phyloP scores from a whole-genome alignment of 1,140 invertebrate genomes.

The Pseudomyrmex pallidus region DNA sequence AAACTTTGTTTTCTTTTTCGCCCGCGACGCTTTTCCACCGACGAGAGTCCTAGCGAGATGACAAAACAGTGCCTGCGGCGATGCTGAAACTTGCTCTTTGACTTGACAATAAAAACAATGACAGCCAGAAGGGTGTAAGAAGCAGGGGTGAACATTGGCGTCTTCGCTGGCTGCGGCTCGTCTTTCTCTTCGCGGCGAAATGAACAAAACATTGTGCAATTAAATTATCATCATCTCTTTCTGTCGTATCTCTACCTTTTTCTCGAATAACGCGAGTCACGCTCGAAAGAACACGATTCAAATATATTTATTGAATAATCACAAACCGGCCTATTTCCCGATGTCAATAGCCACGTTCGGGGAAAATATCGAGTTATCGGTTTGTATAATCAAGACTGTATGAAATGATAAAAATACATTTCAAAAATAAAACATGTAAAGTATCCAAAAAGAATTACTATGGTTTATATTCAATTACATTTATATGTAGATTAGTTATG shows the following conservation, averaged over 20 bases:
- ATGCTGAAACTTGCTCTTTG: conserved; percentile 62
- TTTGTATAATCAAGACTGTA: background rate
- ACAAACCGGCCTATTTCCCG: conserved; percentile 3
- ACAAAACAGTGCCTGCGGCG: conserved; percentile 65
- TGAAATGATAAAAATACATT: background rate
- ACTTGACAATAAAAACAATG: conserved; percentile 73
- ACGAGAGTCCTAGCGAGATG: conserved; percentile 36
- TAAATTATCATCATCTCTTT: conserved; percentile 72
- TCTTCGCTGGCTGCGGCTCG: conserved; percentile 67
- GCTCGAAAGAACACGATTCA: conserved; percentile 33
- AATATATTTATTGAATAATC: conserved; percentile 66
- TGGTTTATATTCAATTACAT: no score
- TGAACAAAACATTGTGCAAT: conserved; percentile 65
- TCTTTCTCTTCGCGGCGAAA: conserved; percentile 19
- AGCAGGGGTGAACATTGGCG: conserved; percentile 57
- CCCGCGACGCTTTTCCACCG: conserved; percentile 24
- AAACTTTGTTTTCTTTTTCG: conserved; percentile 26
- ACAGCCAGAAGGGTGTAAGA: background rate
- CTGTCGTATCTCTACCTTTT: conserved; percentile 20
- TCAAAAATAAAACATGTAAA: background rate
- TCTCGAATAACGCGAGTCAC: background rate
- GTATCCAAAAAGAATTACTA: no score
- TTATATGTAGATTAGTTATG: no score
- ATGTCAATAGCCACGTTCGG: conserved; percentile 5
- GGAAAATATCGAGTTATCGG: background rate